Percentiles rank a stretch among this genome's conserved stretches.
phyloP scores from a whole-genome alignment of 2,797 vertebrate genomes.

The Diplodus sargus region DNA sequence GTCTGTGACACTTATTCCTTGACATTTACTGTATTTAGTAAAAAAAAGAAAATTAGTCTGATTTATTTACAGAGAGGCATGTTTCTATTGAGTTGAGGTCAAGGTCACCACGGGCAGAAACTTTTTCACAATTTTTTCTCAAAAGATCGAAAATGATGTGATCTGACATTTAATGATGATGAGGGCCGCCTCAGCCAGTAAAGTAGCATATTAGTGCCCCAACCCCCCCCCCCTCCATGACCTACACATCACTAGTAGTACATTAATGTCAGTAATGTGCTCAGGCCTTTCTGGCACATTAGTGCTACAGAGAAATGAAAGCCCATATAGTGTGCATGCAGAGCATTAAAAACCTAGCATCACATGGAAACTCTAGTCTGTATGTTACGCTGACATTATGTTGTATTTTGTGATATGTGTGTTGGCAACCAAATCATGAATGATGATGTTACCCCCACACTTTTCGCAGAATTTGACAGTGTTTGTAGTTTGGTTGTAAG shows the following conservation, averaged over 20 bases:
- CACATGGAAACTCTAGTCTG: slow-evolving; percentile 15
- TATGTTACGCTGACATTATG: slow-evolving; percentile 29
- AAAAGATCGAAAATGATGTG: slow-evolving; percentile 35
- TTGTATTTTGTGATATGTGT: slow-evolving; percentile 43
- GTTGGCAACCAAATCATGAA: slow-evolving; percentile 60
- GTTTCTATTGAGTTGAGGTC: slow-evolving; percentile 4
- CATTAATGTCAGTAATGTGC: slow-evolving; percentile 46
- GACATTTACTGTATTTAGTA: not conserved
- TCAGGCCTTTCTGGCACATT: slow-evolving; percentile 35
- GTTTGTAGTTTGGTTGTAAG: slow-evolving; percentile 68
- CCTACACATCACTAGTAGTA: slow-evolving; percentile 8
- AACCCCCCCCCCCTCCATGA: slow-evolving; percentile 29
- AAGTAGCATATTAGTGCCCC: slow-evolving; percentile 31
- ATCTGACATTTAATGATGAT: slow-evolving; percentile 55
- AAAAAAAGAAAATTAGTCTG: not conserved
- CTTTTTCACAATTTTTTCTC: slow-evolving; percentile 19
- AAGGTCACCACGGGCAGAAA: slow-evolving; percentile 13
- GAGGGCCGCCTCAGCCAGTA: slow-evolving; percentile 28
- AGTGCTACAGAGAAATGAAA: slow-evolving; percentile 30
- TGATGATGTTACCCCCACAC: slow-evolving; percentile 57
- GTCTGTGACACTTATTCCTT: too few relatives aligned
- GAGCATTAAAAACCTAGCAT: slow-evolving; percentile 34
- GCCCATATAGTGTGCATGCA: slow-evolving; percentile 19
- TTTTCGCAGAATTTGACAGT: slow-evolving; percentile 68
- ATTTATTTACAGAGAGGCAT: slow-evolving; percentile 8